Evolutionary conservation across 2,888 invertebrate genomes (phyloP).

Genomic region (Pandemis corylana): DNA sequence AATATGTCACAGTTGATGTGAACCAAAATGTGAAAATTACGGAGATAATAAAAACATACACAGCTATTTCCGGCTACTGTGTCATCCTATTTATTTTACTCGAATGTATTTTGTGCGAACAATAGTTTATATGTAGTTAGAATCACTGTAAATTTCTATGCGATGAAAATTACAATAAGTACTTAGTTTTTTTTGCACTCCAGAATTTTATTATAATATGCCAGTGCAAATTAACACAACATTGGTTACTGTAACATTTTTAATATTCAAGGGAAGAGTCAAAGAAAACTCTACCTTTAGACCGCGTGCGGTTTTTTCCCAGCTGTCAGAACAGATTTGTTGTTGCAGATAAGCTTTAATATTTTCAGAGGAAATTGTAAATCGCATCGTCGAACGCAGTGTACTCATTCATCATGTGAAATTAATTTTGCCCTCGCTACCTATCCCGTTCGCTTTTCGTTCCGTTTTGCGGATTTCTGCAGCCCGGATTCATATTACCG

Average conservation of each 20-base stretch:
- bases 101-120: conserved; percentile 15
- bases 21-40: conserved; percentile 38
- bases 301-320: conserved; percentile 36
- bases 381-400: conserved; percentile 72
- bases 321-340: conserved; percentile 51
- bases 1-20: conserved; percentile 33
- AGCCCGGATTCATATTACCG: conserved; percentile 66
- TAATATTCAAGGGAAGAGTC: conserved; percentile 29
- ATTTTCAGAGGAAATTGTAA: conserved; percentile 68
- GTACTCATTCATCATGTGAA: conserved; percentile 81
- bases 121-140: not conserved
- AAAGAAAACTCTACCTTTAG: conserved; percentile 13
- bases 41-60: conserved; percentile 31
- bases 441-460: conserved; percentile 63
- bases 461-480: conserved; percentile 74
- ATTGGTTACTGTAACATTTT: conserved; percentile 14
- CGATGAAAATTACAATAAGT: not conserved
- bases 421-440: conserved; percentile 74
- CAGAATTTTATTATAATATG: conserved; percentile 2
- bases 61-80: conserved; percentile 24
- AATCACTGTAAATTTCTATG: conserved; percentile 1
- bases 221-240: conserved; percentile 11
- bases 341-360: conserved; percentile 56
- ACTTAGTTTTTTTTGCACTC: not conserved
- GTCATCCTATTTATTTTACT: conserved; percentile 31